These are phyloP conservation scores for Phenganax stokvisi DNA, from an alignment of 92 coral and sea anemone species.

Conservation along the genomic window DNA sequence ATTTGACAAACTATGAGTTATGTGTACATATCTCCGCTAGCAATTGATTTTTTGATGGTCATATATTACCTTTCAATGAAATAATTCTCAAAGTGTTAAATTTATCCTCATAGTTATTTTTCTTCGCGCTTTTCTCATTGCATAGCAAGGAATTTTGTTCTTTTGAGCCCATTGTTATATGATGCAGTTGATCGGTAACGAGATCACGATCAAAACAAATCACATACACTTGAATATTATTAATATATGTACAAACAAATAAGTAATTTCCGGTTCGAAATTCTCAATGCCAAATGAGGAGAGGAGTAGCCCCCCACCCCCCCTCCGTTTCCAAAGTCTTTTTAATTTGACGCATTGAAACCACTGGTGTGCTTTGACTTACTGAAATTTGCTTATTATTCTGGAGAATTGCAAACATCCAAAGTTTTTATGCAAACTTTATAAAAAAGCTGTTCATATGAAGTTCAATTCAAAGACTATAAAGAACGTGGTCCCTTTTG, in stretches of 20 bases:
- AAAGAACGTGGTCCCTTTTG: neutral
- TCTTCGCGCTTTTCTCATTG: neutral
- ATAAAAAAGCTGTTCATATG: neutral
- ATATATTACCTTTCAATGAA: constrained; percentile 37
- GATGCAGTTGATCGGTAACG: neutral
- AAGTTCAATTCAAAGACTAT: constrained; percentile 27
- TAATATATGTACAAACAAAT: neutral
- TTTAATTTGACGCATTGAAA: too few relatives aligned
- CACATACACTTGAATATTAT: neutral
- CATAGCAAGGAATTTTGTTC: constrained; percentile 15
- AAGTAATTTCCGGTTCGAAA: constrained; percentile 16
- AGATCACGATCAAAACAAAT: constrained; percentile 9
- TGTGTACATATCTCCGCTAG: neutral
- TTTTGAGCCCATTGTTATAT: constrained; percentile 17
- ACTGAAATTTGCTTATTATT: neutral
- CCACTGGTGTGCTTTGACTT: neutral
- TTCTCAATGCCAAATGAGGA: neutral
- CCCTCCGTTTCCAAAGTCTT: too few relatives aligned
- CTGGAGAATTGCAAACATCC: neutral
- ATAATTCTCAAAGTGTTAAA: constrained; percentile 37
- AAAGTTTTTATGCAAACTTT: neutral
- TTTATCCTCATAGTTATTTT: constrained; percentile 33
- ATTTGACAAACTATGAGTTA: constrained; percentile 7
- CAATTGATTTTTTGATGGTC: neutral
- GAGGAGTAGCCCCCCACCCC: neutral